A percentile compares a stretch with the other conserved stretches of the same genome.
Evolutionary conservation across 2,888 invertebrate species (phyloP).

Genomic region (Nemotelus pantherinus): DNA sequence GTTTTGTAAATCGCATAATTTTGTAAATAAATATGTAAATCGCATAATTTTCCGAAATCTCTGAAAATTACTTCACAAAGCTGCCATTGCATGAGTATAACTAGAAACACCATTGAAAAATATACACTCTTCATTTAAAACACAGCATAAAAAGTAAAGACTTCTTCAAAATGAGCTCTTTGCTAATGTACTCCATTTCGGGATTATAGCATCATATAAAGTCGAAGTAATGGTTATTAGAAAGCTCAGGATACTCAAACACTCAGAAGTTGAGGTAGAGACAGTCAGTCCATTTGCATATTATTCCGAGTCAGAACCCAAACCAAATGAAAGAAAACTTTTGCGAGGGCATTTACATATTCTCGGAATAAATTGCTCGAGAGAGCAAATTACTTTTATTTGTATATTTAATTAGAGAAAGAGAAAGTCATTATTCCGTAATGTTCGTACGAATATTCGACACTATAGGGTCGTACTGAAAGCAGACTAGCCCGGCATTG

Average conservation of each 20-base stretch:
- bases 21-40: no score
- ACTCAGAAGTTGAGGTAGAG: constrained; percentile 1
- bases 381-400: constrained; percentile 51
- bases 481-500: not conserved
- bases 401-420: constrained; percentile 47
- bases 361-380: constrained; percentile 49
- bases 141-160: constrained; percentile 35
- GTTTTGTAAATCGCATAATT: no score
- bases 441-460: constrained; percentile 30
- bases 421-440: constrained; percentile 47
- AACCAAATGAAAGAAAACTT: constrained; percentile 34
- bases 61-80: no score
- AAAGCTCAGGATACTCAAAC: constrained; percentile 2
- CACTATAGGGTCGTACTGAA: not conserved
- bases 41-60: no score
- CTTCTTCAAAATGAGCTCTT: constrained; percentile 17
- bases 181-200: constrained; percentile 5
- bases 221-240: constrained; percentile 10
- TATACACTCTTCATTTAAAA: constrained; percentile 25
- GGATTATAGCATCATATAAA: constrained; percentile 28
- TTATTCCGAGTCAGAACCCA: constrained; percentile 13
- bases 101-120: constrained; percentile 30
- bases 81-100: not conserved
- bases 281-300: constrained; percentile 28
- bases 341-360: constrained; percentile 47